Percentiles rank a stretch among this genome's conserved stretches.
Evolutionary conservation across 1,140 invertebrate genomes (phyloP).

Genomic region (Zeugodacus cucurbitae): DNA sequence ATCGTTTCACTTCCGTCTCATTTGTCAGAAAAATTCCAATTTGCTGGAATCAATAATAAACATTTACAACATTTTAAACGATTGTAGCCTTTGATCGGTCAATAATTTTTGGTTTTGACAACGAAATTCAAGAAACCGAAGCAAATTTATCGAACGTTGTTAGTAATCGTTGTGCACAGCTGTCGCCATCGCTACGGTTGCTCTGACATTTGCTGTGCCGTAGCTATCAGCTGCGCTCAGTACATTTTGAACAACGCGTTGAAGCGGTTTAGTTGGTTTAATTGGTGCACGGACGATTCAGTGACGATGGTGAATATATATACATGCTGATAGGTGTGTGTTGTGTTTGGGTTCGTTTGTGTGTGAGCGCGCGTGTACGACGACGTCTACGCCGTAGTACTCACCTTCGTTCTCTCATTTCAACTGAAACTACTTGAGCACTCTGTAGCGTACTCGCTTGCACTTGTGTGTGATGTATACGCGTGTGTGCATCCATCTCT

Average conservation of each 20-base stretch:
- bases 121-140: neutral
- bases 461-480: neutral
- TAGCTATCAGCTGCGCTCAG: conserved; percentile 4
- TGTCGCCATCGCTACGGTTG: neutral
- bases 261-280: neutral
- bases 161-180: neutral
- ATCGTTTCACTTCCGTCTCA: too few species aligned
- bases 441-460: neutral
- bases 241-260: conserved; percentile 15
- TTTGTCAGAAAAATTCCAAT: too few species aligned
- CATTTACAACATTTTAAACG: neutral
- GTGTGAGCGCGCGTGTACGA: neutral
- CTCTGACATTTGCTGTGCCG: neutral
- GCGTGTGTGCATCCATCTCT: neutral
- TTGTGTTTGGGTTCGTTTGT: neutral
- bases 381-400: neutral
- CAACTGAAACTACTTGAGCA: neutral
- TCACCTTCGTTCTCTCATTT: neutral
- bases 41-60: too few species aligned
- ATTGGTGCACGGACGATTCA: neutral
- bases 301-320: neutral
- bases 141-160: neutral
- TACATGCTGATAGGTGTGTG: neutral
- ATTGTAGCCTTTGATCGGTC: neutral
- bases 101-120: too few species aligned